Evolutionary conservation across 2,888 invertebrate species (phyloP), one percentile per base, ranked within the genome.

Genomic region (Eledona agricola): DNA sequence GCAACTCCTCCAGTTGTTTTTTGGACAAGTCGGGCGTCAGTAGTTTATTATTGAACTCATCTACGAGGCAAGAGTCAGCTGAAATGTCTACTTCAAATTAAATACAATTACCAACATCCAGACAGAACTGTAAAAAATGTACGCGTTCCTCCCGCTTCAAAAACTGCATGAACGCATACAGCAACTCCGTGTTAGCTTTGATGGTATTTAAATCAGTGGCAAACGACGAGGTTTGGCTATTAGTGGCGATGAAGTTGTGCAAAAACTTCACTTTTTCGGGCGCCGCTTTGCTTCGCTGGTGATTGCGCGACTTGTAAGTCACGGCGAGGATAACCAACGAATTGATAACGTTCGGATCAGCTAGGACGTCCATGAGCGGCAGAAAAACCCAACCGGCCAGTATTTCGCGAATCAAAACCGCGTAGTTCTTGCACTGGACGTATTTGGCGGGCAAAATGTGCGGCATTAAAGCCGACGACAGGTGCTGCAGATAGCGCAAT

Each of bases 81-180:
- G 4, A 4, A 23, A 3, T 3, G 9, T 6, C n/a, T 2, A 7
- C 10, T 3, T 10, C 4, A 7, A 7, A n/a, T 16, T 16, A n/a
- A 5, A n/a, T n/a, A 15, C 13, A 3, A 15, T 31, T 72, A 90
- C 91, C 91, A 67, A 92, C 89, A 73, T 91, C 89, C 55, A 92
- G 82, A 72, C 90, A 92, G 74, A 93, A 93, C 76, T 93, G 90
- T 64, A 94, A 77, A 51, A 92, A 79, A 73, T 91, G 87, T 23
- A 93, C 85, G 47, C 86, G 85, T 28, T 85, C 85, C 63, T 84
- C 81, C 63, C 81, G 82, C 73, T 92, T 93, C 69, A 93, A 80
- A 76, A 87, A 91, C 76, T 91, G 90, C 88, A 93, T 90, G 75
- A 93, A 90, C 2, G 88, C 82, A 72, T 90, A 92, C 25, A 93